Evolutionary conservation across 2,797 vertebrate genomes (phyloP), one percentile per base, ranked within the genome.

Genomic region (Phyllotis vaccarum): DNA sequence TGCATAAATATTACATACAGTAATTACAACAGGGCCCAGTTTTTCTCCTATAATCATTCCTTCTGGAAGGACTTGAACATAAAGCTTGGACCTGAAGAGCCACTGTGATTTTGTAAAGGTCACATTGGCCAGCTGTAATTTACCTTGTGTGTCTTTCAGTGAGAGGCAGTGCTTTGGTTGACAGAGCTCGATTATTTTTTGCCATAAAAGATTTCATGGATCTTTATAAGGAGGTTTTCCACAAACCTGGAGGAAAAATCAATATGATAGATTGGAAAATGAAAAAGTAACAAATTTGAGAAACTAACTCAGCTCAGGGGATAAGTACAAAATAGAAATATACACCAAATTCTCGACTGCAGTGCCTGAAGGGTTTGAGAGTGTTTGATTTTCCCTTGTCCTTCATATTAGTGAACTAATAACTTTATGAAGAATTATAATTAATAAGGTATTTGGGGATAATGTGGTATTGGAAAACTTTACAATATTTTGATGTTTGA

Each of bases 81-180:
- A 93, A 81, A 95, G 78, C 60, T 95, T 74, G 91, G 85, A 62
- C 80, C 89, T 83, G 74, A 79, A 95, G 91, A 93, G 56, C 62
- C 87, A 83, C 78, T 95, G 91, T 96, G 94, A 94, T 95, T 97
- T 97, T 96, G 96, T 95, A 97, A 97, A 97, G 95, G 93, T 96
- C 94, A 95, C 81, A 90, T 96, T 93, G 81, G 86, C 68, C 89
- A 88, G 66, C 27, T n/a, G 21, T 95, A 72, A 93, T 97, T 97
- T 96, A 96, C 95, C 93, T 88, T 80, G 21, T 17, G 40, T 87
- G 66, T 95, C 79, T 97, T 95, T 96, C 94, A 94, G 91, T 37
- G 96, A 87, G 22, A 86, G 78, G 80, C 40, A 95, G 89, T 94
- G 64, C 79, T 89, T 94, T 89, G 75, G 66, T 92, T 93, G 94